Conservation (phyloP, 2,113 vertebrate genomes). For the Pituophis catenifer region DNA sequence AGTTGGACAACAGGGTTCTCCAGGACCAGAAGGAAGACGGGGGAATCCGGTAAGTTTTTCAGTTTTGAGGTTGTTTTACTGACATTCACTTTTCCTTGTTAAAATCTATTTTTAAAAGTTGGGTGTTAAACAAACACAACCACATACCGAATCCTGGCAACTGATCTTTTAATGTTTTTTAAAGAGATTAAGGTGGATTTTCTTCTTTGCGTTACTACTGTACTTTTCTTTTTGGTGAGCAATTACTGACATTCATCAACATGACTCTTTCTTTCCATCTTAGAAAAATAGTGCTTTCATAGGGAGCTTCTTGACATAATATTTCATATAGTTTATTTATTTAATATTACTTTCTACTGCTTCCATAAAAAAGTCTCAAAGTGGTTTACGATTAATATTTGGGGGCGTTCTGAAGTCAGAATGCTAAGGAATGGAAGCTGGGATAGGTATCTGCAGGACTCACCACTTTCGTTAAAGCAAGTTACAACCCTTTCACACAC, state of each 20-base stretch:
- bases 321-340: not conserved
- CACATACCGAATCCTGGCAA: not conserved
- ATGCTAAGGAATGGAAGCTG: not conserved
- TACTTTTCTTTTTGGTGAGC: not conserved
- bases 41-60: conserved; percentile 72
- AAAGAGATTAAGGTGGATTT: not conserved
- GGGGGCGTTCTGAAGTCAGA: not conserved
- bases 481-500: not conserved
- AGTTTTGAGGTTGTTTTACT: not conserved
- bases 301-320: not conserved
- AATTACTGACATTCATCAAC: not conserved
- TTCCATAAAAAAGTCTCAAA: not conserved
- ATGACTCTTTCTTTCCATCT: not conserved
- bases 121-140: not conserved
- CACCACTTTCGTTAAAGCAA: not conserved
- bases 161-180: not conserved
- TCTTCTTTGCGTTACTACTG: not conserved
- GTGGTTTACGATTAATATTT: not conserved
- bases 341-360: not conserved
- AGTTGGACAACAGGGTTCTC: conserved; percentile 65
- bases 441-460: not conserved
- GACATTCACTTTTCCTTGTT: not conserved
- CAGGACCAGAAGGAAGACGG: conserved; percentile 67
- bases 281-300: not conserved
- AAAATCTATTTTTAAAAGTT: not conserved